A percentile compares a stretch with the other conserved stretches of the same genome.
Conservation (phyloP, 1,140 invertebrate genomes). For the Sitophilus oryzae region DNA sequence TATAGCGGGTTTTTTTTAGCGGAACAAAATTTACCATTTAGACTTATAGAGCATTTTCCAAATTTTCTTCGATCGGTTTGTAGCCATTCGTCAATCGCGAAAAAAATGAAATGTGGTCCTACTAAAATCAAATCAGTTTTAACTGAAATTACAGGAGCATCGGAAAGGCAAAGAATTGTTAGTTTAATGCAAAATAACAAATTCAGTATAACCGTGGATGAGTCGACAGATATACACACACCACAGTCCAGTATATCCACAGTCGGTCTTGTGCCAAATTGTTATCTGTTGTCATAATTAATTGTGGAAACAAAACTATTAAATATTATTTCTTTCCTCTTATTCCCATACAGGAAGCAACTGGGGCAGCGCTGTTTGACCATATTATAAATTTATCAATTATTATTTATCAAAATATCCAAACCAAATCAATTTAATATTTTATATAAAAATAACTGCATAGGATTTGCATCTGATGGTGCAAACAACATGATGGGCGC, state of each 20-base stretch:
- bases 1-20: conserved; percentile 18
- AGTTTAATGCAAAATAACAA: too few species aligned
- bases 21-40: conserved; percentile 27
- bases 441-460: conserved; percentile 3
- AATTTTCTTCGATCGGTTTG: conserved; percentile 16
- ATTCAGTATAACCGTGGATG: conserved; percentile 44
- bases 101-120: conserved; percentile 12
- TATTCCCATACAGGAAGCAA: conserved; percentile 3
- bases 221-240: conserved; percentile 44
- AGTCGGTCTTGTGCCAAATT: conserved; percentile 33
- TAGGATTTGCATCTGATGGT: conserved; percentile 17
- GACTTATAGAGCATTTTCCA: conserved; percentile 18
- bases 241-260: too few species aligned
- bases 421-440: conserved; percentile 1
- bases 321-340: conserved; percentile 1
- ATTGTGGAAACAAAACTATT: neutral
- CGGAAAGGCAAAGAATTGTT: conserved; percentile 32
- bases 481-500: neutral
- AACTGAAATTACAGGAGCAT: conserved; percentile 21
- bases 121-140: conserved; percentile 19
- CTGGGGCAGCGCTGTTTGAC: neutral
- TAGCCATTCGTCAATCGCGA: conserved; percentile 20
- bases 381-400: conserved; percentile 3
- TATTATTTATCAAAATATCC: too few species aligned
- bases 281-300: conserved; percentile 31